phyloP scores from a whole-genome alignment of 2,888 invertebrate species.

The Glyphotaelius pellucidus region DNA sequence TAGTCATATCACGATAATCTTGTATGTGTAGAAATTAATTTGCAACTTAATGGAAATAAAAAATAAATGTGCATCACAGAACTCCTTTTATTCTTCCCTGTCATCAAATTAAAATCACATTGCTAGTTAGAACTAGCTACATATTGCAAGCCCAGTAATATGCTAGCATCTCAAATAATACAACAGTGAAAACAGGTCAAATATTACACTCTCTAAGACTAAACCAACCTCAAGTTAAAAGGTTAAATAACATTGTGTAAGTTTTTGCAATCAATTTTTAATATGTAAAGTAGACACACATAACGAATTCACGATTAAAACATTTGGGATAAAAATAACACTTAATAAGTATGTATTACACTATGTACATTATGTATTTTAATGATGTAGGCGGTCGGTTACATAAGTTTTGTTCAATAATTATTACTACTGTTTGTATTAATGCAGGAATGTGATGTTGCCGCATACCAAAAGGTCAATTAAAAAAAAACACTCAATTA shows the following conservation, averaged over 20 bases:
- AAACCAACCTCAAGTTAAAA: background rate
- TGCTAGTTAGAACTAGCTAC: background rate
- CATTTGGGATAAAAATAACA: background rate
- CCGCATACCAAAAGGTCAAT: too few species aligned
- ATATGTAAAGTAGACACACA: background rate
- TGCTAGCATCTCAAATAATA: background rate
- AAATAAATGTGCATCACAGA: background rate
- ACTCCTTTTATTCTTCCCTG: background rate
- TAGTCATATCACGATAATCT: background rate
- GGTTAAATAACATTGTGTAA: background rate
- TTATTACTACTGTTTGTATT: too few species aligned
- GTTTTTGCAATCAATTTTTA: background rate
- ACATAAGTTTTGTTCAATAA: too few species aligned
- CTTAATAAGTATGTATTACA: background rate
- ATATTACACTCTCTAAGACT: background rate
- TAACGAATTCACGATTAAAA: background rate
- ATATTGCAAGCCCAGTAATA: background rate
- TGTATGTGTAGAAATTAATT: background rate
- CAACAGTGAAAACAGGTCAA: background rate
- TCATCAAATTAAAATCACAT: background rate
- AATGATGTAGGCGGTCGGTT: background rate
- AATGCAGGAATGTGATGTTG: too few species aligned
- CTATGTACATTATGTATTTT: background rate
- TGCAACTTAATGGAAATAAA: background rate
- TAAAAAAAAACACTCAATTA: too few species aligned